Conservation (phyloP, 2,797 vertebrate genomes). For the Periophthalmus magnuspinnatus region DNA sequence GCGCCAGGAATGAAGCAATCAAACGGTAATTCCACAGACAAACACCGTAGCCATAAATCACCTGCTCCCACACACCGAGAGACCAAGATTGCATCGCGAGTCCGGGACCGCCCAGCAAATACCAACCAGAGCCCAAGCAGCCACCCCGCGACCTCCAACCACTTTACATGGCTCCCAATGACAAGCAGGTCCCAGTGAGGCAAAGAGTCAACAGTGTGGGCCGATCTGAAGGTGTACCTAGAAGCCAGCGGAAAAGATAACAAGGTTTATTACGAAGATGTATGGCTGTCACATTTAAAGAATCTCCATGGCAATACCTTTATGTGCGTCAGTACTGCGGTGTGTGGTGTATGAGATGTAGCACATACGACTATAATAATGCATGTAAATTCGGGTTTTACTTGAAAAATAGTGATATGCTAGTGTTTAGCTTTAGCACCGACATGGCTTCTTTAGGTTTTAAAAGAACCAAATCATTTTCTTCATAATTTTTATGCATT, state of each 20-base stretch:
- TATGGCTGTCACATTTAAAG: not conserved
- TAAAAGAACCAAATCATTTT: no score
- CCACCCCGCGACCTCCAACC: slow-evolving; percentile 44
- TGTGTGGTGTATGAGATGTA: no score
- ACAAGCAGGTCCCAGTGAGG: slow-evolving; percentile 29
- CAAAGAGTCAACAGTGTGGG: not conserved
- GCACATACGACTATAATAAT: no score
- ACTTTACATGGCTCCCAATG: slow-evolving; percentile 50
- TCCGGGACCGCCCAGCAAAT: slow-evolving; percentile 51
- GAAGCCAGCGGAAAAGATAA: not conserved
- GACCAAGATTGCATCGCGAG: slow-evolving; percentile 46
- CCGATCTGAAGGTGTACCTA: not conserved
- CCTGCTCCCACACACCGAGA: slow-evolving; percentile 59
- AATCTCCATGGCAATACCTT: no score
- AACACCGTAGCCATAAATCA: slow-evolving; percentile 70
- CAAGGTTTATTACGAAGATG: not conserved
- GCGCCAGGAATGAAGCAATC: slow-evolving; percentile 75
- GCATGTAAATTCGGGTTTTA: no score
- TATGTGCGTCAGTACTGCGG: no score
- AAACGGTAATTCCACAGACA: slow-evolving; percentile 73
- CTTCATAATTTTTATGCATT: no score
- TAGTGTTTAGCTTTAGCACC: no score
- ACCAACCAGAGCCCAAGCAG: slow-evolving; percentile 17
- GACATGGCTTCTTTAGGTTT: no score
- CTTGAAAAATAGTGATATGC: no score